Conservation (phyloP, 2,113 vertebrate genomes). For the Rafetus swinhoei region DNA sequence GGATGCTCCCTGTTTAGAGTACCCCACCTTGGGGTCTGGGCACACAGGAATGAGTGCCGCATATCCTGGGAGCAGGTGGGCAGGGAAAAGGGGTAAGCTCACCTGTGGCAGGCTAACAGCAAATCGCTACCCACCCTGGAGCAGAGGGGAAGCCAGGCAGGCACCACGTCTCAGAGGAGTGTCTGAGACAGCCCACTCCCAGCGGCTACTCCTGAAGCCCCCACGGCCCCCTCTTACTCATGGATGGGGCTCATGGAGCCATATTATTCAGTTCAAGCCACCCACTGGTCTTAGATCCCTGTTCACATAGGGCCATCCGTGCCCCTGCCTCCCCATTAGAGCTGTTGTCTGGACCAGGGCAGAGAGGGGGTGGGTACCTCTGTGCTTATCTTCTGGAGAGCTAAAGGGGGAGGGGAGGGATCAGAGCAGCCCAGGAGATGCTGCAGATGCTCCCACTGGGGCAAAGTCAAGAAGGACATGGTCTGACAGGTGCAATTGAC, state of each 20-base stretch:
- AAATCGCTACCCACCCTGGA: background rate
- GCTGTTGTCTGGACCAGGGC: background rate
- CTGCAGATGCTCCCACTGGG: background rate
- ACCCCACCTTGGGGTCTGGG: background rate
- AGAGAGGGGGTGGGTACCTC: background rate
- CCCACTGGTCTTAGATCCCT: background rate
- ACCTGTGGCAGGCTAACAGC: background rate
- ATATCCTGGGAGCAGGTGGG: background rate
- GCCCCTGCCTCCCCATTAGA: background rate
- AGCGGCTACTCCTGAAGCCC: background rate
- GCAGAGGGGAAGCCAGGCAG: background rate
- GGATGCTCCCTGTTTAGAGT: background rate
- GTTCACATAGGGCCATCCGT: background rate
- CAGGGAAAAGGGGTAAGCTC: background rate
- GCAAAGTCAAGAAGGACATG: background rate
- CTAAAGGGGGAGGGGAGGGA: background rate
- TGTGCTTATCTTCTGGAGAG: background rate
- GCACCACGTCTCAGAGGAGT: background rate
- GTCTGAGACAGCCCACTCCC: background rate
- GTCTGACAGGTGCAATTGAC: background rate
- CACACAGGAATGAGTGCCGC: background rate
- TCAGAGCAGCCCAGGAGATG: background rate
- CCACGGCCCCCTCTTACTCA: background rate
- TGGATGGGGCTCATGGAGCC: background rate
- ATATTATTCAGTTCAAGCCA: background rate